These are phyloP conservation scores for Naso thynnoides DNA, from an alignment of 2,797 vertebrate genomes.

Conservation along the genomic window DNA sequence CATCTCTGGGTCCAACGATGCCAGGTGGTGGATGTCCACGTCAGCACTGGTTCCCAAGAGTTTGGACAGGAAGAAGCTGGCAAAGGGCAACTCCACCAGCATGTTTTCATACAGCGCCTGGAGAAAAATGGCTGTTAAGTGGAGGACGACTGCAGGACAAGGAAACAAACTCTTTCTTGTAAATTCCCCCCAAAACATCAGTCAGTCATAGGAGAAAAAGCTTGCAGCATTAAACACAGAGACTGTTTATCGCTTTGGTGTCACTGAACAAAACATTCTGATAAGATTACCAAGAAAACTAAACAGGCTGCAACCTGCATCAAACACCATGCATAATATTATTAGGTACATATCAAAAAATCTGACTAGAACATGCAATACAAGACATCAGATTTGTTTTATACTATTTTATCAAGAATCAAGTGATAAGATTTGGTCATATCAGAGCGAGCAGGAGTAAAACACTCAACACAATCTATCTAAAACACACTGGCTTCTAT, in stretches of 20 bases:
- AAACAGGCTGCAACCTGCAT: constrained; percentile 26
- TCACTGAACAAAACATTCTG: constrained; percentile 49
- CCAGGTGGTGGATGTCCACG: constrained; percentile 98
- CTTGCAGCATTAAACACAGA: constrained; percentile 11
- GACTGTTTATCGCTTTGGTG: constrained; percentile 45
- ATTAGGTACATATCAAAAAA: constrained; percentile 41
- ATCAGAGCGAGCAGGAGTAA: constrained; percentile 56
- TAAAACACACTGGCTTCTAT: constrained; percentile 71
- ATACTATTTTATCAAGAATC: constrained; percentile 32
- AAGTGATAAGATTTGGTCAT: constrained; percentile 39
- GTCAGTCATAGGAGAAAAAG: constrained; percentile 27
- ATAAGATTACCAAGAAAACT: constrained; percentile 46
- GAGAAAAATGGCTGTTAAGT: constrained; percentile 11
- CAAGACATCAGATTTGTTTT: constrained; percentile 31
- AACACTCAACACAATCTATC: constrained; percentile 65
- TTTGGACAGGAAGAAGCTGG: constrained; percentile 98
- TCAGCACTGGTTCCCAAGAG: constrained; percentile 96
- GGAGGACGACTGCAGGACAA: constrained; percentile 22
- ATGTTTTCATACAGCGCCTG: constrained; percentile 99
- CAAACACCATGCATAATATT: constrained; percentile 22
- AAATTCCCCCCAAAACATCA: constrained; percentile 12
- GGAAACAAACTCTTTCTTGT: neutral
- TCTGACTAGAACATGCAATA: constrained; percentile 39
- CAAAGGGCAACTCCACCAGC: constrained; percentile 98
- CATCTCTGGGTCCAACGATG: constrained; percentile 97